phyloP scores from a whole-genome alignment of 2,888 invertebrate genomes.

The Sinodicranocentrus sp. region DNA sequence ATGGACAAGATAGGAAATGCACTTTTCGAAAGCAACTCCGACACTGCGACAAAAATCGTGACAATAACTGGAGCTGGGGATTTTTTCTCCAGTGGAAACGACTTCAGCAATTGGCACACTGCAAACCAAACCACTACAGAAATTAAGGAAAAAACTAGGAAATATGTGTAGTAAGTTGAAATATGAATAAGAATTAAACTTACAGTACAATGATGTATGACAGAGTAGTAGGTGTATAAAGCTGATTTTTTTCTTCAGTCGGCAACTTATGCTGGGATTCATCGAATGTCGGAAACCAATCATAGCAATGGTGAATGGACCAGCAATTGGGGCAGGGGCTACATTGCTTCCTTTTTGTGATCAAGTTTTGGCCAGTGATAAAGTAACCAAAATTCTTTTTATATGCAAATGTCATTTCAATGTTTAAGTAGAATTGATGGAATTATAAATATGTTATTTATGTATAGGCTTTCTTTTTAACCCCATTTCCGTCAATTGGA shows the following conservation, averaged over 20 bases:
- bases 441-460: neutral
- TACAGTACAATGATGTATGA: too few species aligned
- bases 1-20: constrained; percentile 43
- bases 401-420: too few species aligned
- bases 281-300: constrained; percentile 53
- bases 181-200: too few species aligned
- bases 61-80: constrained; percentile 43
- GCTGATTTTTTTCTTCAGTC: too few species aligned
- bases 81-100: constrained; percentile 51
- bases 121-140: constrained; percentile 14
- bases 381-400: constrained; percentile 17
- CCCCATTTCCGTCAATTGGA: constrained; percentile 32
- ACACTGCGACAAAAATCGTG: constrained; percentile 26
- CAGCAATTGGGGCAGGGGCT: constrained; percentile 37
- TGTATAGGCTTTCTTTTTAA: constrained; percentile 43
- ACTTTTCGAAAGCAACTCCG: constrained; percentile 33
- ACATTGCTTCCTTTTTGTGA: constrained; percentile 56
- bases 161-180: constrained; percentile 49
- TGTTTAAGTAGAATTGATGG: too few species aligned
- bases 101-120: constrained; percentile 44
- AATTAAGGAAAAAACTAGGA: constrained; percentile 20
- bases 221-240: too few species aligned
- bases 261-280: constrained; percentile 40
- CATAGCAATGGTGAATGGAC: constrained; percentile 51
- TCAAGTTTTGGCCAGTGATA: constrained; percentile 48